Base-by-base conservation (phyloP, 2,888 invertebrate genomes). In the Pterostichus niger region DNA sequence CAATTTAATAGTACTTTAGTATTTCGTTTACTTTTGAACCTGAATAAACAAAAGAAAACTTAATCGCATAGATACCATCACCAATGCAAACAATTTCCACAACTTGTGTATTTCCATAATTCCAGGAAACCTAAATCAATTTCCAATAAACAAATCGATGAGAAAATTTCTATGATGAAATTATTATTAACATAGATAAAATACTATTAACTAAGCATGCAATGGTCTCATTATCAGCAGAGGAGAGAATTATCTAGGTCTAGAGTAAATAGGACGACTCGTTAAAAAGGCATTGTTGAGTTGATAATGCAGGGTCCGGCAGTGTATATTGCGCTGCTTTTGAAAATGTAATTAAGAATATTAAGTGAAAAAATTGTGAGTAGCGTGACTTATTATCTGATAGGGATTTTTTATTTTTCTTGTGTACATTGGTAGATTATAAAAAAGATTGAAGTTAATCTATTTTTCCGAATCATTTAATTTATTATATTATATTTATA, bases 401-500 rank as follows among this genome's bases (percentile, higher is more conserved):
- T 49, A 40, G 9, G 49, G 10, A n/a, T 49, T 11, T 49, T 49
- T 49, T 49, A 5, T 9, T 13, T 49, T 49, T 49, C 49, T 13
- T 1, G 13, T n/a, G 49, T 49, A 49, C 49, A 5, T 10, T 49
- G 13, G 4, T 11, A 49, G 49, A 7, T 40, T 40, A 13, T n/a
- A 1, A 49, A 49, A n/a, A 6, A 49, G 49, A 0, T 49, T 40
- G 40, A 40, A 40, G 9, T 49, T 49, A 49, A 49, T 49, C 49
- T 49, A n/a, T 2, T 49, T n/a, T 10, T 49, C 11, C 11, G 13
- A 10, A 49, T 49, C 49, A 5, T 10, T 49, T 49, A 49, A 49
- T 49, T 49, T 49, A 49, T 49, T 49, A 49, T 11, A n/a, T 49
- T 49, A 49, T 49, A n/a, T 49, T 49, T 49, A 11, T 49, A 49